phyloP scores from a whole-genome alignment of 2,888 invertebrate species.

The Spicauda simplicius region DNA sequence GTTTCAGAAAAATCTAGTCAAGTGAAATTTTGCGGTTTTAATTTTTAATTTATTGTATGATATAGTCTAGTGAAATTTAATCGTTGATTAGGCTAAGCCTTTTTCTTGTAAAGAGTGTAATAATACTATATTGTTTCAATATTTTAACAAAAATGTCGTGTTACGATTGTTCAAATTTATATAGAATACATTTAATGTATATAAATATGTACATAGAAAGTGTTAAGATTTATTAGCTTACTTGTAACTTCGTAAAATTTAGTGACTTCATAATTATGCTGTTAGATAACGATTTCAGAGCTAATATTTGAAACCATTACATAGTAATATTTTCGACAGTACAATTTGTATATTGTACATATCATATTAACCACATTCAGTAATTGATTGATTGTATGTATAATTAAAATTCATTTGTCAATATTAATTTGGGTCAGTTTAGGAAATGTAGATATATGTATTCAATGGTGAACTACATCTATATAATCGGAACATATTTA shows the following conservation, averaged over 20 bases:
- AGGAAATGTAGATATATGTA: too few species aligned
- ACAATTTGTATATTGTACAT: background rate
- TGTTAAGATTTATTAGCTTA: constrained; percentile 11
- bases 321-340: too few species aligned
- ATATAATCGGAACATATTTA: too few species aligned
- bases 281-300: background rate
- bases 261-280: constrained; percentile 2
- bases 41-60: constrained; percentile 34
- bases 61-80: constrained; percentile 25
- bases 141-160: constrained; percentile 21
- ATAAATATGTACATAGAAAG: constrained; percentile 18
- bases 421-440: too few species aligned
- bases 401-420: too few species aligned
- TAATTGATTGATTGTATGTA: too few species aligned
- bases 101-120: constrained; percentile 35
- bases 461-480: too few species aligned
- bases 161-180: constrained; percentile 24
- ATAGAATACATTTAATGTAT: constrained; percentile 22
- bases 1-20: constrained; percentile 47
- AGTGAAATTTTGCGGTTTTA: constrained; percentile 38
- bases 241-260: constrained; percentile 8
- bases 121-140: constrained; percentile 18
- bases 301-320: background rate
- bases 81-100: constrained; percentile 44
- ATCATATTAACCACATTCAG: too few species aligned